These are phyloP conservation scores for Nephrotoma flavescens DNA, from an alignment of 2,888 invertebrate genomes.

Conservation along the genomic window DNA sequence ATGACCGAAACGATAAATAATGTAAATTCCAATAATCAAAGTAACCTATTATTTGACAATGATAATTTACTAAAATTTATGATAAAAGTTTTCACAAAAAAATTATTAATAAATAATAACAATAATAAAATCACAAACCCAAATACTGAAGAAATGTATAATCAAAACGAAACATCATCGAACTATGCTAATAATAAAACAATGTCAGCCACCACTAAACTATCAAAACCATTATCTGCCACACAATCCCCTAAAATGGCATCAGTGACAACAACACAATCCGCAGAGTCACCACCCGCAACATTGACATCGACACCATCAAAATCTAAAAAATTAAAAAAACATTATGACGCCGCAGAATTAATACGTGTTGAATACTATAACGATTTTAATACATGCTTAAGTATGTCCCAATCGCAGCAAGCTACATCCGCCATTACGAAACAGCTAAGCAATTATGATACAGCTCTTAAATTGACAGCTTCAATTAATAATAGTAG, in stretches of 20 bases:
- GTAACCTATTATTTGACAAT: background rate
- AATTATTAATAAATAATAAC: background rate
- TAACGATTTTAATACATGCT: constrained; percentile 1
- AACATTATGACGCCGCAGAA: background rate
- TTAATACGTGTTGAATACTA: constrained; percentile 1
- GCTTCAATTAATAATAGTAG: background rate
- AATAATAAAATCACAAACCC: background rate
- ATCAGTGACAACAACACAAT: background rate
- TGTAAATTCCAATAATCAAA: background rate
- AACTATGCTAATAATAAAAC: background rate
- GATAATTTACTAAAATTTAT: constrained; percentile 1
- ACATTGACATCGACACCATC: background rate
- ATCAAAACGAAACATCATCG: background rate
- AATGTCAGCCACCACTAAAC: background rate
- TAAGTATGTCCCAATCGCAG: background rate
- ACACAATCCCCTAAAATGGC: background rate
- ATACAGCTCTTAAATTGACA: background rate
- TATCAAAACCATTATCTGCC: background rate
- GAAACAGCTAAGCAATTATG: background rate
- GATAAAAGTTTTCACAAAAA: background rate
- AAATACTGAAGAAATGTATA: background rate
- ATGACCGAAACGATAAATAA: background rate
- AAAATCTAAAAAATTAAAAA: background rate
- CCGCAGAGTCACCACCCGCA: background rate
- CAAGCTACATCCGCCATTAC: background rate